Conservation (phyloP, 2,888 invertebrate genomes). For the Phanerotoma sp. region DNA sequence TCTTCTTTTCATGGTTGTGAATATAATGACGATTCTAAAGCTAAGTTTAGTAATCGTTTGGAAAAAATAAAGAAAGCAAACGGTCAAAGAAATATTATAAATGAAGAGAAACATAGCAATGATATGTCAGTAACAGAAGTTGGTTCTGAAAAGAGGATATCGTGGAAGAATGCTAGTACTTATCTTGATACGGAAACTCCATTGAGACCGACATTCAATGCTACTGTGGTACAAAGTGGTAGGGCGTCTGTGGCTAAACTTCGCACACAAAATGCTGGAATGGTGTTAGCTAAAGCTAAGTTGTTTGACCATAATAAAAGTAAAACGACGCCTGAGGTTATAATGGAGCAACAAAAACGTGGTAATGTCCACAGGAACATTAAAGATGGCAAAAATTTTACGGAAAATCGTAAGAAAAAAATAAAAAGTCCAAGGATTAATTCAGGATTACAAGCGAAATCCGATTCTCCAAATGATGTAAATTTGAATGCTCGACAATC, state of each 20-base stretch:
- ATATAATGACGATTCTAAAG: conserved; percentile 41
- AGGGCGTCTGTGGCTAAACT: conserved; percentile 74
- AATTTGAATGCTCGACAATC: conserved; percentile 25
- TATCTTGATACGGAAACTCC: conserved; percentile 59
- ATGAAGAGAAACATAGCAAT: not conserved
- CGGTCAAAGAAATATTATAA: conserved; percentile 40
- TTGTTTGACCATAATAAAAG: conserved; percentile 64
- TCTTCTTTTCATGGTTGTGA: conserved; percentile 53
- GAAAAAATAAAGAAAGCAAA: conserved; percentile 48
- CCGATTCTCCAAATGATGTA: conserved; percentile 30
- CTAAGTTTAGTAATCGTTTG: conserved; percentile 46
- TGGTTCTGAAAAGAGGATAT: conserved; percentile 31
- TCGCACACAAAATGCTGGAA: conserved; percentile 75
- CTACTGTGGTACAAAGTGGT: conserved; percentile 59
- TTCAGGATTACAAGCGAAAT: conserved; percentile 30
- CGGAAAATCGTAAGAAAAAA: conserved; percentile 26
- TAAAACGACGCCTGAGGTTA: conserved; percentile 20
- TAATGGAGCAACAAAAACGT: conserved; percentile 17
- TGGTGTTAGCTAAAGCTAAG: conserved; percentile 77
- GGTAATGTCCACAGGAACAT: conserved; percentile 3
- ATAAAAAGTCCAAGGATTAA: conserved; percentile 31
- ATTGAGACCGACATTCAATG: conserved; percentile 29
- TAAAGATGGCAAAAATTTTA: conserved; percentile 15
- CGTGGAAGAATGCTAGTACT: conserved; percentile 63
- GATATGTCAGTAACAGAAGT: conserved; percentile 3